phyloP scores from a whole-genome alignment of 92 coral and sea anemone genomes.

The Epizoanthus stellaris region DNA sequence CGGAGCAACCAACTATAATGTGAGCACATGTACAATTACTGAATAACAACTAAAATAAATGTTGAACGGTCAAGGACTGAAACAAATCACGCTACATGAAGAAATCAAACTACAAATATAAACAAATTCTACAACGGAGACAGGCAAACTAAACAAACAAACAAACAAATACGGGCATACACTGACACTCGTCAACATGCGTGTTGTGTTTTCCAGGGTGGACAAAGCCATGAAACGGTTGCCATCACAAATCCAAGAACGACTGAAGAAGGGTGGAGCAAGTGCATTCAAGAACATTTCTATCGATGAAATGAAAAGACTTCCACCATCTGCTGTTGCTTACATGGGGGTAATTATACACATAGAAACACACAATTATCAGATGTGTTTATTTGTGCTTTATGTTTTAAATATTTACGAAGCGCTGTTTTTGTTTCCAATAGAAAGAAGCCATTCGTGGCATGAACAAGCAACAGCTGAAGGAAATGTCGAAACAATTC shows the following conservation, averaged over 20 bases:
- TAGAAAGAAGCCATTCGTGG: conserved; percentile 35
- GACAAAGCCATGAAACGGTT: conserved; percentile 10
- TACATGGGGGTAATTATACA: conserved; percentile 18
- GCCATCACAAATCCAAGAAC: conserved; percentile 12
- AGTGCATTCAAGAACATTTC: conserved; percentile 30
- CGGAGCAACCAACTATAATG: too few relatives aligned
- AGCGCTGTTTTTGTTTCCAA: neutral
- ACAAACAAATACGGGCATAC: too few relatives aligned
- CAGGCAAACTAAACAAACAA: too few relatives aligned
- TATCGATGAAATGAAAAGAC: conserved; percentile 21
- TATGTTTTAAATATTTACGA: neutral
- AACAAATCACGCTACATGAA: too few relatives aligned
- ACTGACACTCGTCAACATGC: too few relatives aligned
- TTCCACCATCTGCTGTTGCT: conserved; percentile 43
- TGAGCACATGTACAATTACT: too few relatives aligned
- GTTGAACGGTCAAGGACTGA: too few relatives aligned
- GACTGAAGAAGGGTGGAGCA: conserved; percentile 15
- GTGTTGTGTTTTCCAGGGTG: conserved; percentile 10
- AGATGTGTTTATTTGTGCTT: neutral
- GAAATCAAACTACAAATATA: too few relatives aligned
- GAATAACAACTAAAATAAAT: too few relatives aligned
- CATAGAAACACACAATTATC: neutral
- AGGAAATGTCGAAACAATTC: conserved; percentile 21
- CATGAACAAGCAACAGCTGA: conserved; percentile 21
- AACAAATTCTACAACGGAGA: too few relatives aligned